Base-by-base conservation (phyloP, 2,797 vertebrate genomes). In the Alosa sapidissima region DNA sequence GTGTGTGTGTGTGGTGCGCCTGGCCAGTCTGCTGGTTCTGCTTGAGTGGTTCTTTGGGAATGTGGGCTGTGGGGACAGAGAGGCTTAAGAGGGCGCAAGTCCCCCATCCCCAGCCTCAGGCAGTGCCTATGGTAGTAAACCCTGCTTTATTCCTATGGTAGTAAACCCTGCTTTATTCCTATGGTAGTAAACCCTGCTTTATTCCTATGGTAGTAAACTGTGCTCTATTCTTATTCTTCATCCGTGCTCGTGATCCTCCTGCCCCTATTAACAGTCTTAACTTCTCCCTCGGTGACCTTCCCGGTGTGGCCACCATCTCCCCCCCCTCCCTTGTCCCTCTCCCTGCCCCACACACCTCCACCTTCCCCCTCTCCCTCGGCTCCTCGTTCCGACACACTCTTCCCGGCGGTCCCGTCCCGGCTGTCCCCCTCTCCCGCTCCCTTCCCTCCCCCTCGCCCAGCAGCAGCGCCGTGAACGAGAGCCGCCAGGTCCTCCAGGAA, bases 401-500 rank as follows among this genome's bases (percentile, higher is more conserved):
- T 75, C 36, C 75, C 49, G 8, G 19, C 36, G 68, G 28, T 28
- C 68, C 78, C 9, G 33, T 19, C 28, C 1, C 48, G 11, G 24
- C 75, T 16, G 6, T 14, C 36, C 58, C 36, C 10, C 6, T 65
- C 16, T 19, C 24, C 65, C 47, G 2, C 19, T 58, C 16, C 36
- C 33, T n/a, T 36, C 14, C 51, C 6, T 62, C 41, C 13, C 83
- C 52, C 83, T 41, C 52, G 11, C 60, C 54, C 84, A 89, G 82
- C 88, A 96, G 95, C 88, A 98, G 97, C 86, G 95, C 94, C 0
- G 97, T 98, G n/a, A 98, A 99, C 8, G 98, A 99, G 93, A 98
- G 97, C 83, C 96, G 97, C 0, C 98, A 99, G 85, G 97, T 98
- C 48, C 95, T 99, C 81, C 98, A 99, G 72, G 98, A 99, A 90